Percentiles rank a stretch among this genome's conserved stretches.
These are phyloP conservation scores for Brenthis hecate DNA, from an alignment of 2,888 invertebrate genomes.

Conservation along the genomic window DNA sequence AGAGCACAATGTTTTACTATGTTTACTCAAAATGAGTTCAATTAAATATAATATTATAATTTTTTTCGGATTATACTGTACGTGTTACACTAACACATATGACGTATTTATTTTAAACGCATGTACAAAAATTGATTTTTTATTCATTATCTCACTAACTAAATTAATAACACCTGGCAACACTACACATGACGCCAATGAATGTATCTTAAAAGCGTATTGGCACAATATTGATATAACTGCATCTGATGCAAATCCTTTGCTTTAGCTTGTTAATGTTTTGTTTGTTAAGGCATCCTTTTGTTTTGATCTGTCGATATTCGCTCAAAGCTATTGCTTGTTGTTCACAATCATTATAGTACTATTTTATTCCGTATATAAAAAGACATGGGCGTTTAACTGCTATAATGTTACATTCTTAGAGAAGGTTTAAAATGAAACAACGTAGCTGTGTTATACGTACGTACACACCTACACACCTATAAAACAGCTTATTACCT, in stretches of 20 bases:
- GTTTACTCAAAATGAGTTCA: too few species aligned
- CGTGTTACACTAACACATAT: not conserved
- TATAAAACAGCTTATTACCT: conserved; percentile 29
- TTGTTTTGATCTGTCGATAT: conserved; percentile 7
- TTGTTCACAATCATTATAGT: not conserved
- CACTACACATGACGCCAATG: conserved; percentile 55
- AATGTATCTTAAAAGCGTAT: conserved; percentile 44
- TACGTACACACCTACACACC: conserved; percentile 24
- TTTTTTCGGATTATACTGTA: too few species aligned
- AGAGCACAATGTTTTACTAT: too few species aligned
- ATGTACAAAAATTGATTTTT: not conserved
- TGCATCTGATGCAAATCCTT: conserved; percentile 27
- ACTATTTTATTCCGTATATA: conserved; percentile 6
- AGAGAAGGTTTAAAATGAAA: conserved; percentile 24
- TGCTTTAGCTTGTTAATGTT: conserved; percentile 27
- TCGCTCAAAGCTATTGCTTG: conserved; percentile 5
- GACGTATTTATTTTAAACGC: not conserved
- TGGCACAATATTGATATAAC: conserved; percentile 26
- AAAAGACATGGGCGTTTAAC: conserved; percentile 12
- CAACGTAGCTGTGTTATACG: conserved; percentile 23
- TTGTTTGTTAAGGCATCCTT: conserved; percentile 1
- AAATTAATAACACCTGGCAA: conserved; percentile 6
- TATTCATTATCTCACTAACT: not conserved
- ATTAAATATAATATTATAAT: too few species aligned
- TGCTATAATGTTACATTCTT: conserved; percentile 13